A percentile compares a stretch with the other conserved stretches of the same genome.
Conservation (phyloP, 2,888 invertebrate genomes). For the Eulithis prunata region DNA sequence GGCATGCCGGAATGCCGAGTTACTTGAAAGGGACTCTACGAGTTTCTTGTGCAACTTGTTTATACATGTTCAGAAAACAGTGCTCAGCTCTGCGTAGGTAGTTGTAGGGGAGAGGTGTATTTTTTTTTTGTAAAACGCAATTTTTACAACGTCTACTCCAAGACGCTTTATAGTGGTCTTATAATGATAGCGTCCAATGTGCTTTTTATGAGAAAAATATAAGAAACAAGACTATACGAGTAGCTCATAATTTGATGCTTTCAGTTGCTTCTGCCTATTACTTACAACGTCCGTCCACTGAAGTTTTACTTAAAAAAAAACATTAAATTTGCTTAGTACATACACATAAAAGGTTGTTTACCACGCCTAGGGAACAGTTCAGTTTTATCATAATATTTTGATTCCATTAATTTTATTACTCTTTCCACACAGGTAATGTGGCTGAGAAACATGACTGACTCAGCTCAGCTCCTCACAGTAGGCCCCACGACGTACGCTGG, state of each 20-base stretch:
- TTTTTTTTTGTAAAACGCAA: too few relatives aligned
- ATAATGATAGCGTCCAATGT: too few relatives aligned
- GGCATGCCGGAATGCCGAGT: conserved; percentile 39
- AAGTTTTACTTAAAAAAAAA: not conserved
- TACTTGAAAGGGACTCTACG: conserved; percentile 36
- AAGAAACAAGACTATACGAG: too few relatives aligned
- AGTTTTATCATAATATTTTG: not conserved
- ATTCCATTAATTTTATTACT: not conserved
- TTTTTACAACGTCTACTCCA: too few relatives aligned
- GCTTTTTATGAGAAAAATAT: too few relatives aligned
- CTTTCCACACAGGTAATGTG: conserved; percentile 86
- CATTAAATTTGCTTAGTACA: not conserved
- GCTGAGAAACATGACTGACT: conserved; percentile 86
- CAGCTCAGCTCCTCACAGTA: conserved; percentile 86
- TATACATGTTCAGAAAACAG: not conserved
- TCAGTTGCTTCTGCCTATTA: too few relatives aligned
- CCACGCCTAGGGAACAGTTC: not conserved
- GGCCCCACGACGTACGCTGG: conserved; percentile 86
- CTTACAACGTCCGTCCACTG: not conserved
- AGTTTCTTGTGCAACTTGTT: conserved; percentile 23
- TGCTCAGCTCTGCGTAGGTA: not conserved
- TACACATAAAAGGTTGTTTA: not conserved
- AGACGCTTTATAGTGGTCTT: too few relatives aligned
- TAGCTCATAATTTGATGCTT: too few relatives aligned
- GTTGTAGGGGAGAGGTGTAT: not conserved